Conservation (phyloP, 2,888 invertebrate species). For the Cephus spinipes region DNA sequence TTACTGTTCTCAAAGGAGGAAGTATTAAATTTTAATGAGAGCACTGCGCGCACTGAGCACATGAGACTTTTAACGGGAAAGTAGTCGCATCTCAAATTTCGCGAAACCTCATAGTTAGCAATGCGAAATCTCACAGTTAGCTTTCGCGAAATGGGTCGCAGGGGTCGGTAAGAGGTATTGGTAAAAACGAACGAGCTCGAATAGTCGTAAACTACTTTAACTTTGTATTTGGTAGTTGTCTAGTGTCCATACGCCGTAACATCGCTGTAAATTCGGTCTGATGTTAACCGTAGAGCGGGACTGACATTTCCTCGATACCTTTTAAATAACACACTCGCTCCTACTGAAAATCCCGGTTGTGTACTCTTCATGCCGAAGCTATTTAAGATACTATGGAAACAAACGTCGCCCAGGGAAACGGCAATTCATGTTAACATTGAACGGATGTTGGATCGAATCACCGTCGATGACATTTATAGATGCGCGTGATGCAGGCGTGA, state of each 20-base stretch:
- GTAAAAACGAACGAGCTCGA: neutral
- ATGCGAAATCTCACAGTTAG: neutral
- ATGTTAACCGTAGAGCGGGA: neutral
- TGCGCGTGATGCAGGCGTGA: neutral
- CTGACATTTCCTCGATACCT: neutral
- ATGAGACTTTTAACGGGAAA: neutral
- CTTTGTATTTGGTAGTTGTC: neutral
- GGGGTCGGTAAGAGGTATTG: neutral
- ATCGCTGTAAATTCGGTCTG: neutral
- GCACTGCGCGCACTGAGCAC: neutral
- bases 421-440: neutral
- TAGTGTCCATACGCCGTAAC: neutral
- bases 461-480: neutral
- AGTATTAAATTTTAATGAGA: conserved; percentile 20
- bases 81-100: neutral
- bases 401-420: neutral
- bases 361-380: neutral
- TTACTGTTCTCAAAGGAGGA: conserved; percentile 11
- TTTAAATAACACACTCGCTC: neutral
- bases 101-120: neutral
- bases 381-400: conserved; percentile 1
- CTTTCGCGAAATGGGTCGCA: neutral
- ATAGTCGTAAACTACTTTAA: neutral
- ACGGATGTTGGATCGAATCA: neutral
- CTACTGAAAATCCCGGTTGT: neutral